phyloP scores from a whole-genome alignment of 2,888 invertebrate genomes.

The Agelastica alni region DNA sequence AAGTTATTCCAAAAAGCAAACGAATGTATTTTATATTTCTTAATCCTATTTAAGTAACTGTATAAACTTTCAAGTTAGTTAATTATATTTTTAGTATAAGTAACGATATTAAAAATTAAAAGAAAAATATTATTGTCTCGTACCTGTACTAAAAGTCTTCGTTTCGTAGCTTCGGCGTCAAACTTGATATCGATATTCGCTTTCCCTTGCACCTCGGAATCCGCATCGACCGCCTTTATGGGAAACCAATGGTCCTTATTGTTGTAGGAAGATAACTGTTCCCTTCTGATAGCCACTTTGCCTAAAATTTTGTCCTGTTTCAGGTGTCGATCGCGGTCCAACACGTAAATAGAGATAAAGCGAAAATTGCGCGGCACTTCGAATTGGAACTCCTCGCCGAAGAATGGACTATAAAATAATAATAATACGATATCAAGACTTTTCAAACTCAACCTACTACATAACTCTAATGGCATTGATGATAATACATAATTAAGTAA shows the following conservation, averaged over 20 bases:
- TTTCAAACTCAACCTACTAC: too few relatives aligned
- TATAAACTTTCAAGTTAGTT: too few relatives aligned
- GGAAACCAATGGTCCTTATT: constrained; percentile 94
- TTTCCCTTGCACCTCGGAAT: constrained; percentile 90
- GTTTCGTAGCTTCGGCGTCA: constrained; percentile 60
- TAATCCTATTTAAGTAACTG: too few relatives aligned
- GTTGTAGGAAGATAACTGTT: constrained; percentile 84
- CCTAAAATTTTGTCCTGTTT: constrained; percentile 84
- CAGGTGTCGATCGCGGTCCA: constrained; percentile 81
- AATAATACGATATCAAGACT: too few relatives aligned
- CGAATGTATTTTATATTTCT: too few relatives aligned
- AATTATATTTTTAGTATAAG: too few relatives aligned
- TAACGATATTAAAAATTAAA: too few relatives aligned
- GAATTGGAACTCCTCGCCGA: constrained; percentile 92
- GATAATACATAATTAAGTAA: too few relatives aligned
- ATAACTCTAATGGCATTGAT: too few relatives aligned
- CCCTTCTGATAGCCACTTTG: constrained; percentile 85
- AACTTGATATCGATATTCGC: constrained; percentile 81
- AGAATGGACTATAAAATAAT: constrained; percentile 86
- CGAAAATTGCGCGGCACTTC: constrained; percentile 90
- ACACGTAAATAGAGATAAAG: constrained; percentile 85
- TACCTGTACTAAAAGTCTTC: constrained; percentile 61
- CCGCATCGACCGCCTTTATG: constrained; percentile 81
- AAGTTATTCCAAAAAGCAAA: too few relatives aligned
- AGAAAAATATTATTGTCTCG: not conserved